Percentiles rank a stretch among this genome's conserved stretches.
Conservation (phyloP, 1,140 invertebrate genomes). For the Drosophila lowei region DNA sequence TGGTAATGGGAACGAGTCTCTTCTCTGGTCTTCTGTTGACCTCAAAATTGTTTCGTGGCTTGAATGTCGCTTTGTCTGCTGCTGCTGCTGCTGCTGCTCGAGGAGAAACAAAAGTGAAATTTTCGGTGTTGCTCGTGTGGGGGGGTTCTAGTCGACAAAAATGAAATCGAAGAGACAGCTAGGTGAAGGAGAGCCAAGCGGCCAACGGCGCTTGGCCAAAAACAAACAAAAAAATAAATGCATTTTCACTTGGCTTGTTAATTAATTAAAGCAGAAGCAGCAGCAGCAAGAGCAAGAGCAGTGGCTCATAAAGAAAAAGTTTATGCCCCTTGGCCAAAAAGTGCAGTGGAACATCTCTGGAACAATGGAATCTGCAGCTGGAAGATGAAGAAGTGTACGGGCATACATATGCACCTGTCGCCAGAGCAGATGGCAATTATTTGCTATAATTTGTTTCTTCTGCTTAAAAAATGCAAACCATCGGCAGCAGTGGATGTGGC, state of each 20-base stretch:
- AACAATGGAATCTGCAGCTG: slow-evolving; percentile 35
- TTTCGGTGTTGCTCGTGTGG: slow-evolving; percentile 33
- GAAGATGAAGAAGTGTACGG: too few species aligned
- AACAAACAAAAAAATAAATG: slow-evolving; percentile 21
- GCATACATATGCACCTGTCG: slow-evolving; percentile 33
- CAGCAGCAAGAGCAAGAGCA: too few species aligned
- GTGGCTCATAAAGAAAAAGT: slow-evolving; percentile 43
- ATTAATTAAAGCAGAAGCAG: slow-evolving; percentile 57
- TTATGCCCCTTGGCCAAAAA: slow-evolving; percentile 39
- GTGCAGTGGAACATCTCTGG: slow-evolving; percentile 24
- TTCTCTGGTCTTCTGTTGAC: slow-evolving; percentile 54
- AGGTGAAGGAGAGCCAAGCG: slow-evolving; percentile 11
- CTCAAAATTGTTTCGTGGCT: slow-evolving; percentile 71
- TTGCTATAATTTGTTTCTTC: slow-evolving; percentile 68
- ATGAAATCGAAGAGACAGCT: slow-evolving; percentile 52
- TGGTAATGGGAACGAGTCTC: slow-evolving; percentile 65
- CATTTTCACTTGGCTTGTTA: slow-evolving; percentile 69
- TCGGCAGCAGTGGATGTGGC: slow-evolving; percentile 29
- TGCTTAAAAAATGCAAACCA: slow-evolving; percentile 74
- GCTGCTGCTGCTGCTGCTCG: slow-evolving; percentile 16
- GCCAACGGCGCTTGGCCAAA: slow-evolving; percentile 50
- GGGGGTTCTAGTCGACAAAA: slow-evolving; percentile 19
- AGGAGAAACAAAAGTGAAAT: slow-evolving; percentile 78
- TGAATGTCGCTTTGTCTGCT: slow-evolving; percentile 72
- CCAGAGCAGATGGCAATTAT: slow-evolving; percentile 64